Conservation (phyloP, 2,113 vertebrate genomes). For the Ictalurus punctatus region DNA sequence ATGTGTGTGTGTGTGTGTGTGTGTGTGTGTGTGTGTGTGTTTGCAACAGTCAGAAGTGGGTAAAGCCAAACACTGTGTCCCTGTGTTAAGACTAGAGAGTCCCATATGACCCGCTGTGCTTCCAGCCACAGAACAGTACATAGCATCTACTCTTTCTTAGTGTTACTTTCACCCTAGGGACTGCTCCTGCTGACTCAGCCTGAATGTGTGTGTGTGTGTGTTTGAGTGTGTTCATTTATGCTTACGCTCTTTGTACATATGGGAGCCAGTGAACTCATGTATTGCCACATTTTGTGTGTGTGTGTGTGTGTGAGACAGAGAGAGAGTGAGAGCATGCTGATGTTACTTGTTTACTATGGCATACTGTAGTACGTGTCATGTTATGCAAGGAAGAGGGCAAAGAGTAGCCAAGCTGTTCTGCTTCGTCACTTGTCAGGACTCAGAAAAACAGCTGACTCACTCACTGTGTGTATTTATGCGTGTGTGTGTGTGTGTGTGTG, state of each 20-base stretch:
- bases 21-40: not conserved
- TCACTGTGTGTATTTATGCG: slow-evolving; percentile 10
- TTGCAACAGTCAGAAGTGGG: not conserved
- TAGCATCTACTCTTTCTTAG: slow-evolving; percentile 12
- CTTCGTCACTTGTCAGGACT: slow-evolving; percentile 25
- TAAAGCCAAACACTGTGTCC: slow-evolving; percentile 1
- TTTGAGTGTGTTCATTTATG: slow-evolving; percentile 18
- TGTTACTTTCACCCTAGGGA: not conserved
- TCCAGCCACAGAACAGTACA: not conserved
- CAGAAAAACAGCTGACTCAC: slow-evolving; percentile 47
- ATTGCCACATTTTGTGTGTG: slow-evolving; percentile 37
- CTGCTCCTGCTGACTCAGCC: not conserved
- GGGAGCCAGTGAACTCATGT: slow-evolving; percentile 54
- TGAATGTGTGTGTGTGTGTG: not conserved
- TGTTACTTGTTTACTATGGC: slow-evolving; percentile 70
- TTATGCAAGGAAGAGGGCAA: slow-evolving; percentile 56
- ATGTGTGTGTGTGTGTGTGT: not conserved
- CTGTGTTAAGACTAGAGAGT: not conserved
- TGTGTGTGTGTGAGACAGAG: slow-evolving; percentile 39
- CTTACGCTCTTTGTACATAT: slow-evolving; percentile 32
- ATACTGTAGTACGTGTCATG: slow-evolving; percentile 43
- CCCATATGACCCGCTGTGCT: not conserved
- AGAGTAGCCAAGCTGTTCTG: slow-evolving; percentile 25
- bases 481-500: not conserved
- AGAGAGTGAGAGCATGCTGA: slow-evolving; percentile 41